phyloP scores from a whole-genome alignment of 2,888 invertebrate genomes.

The Oegoconia quadripuncta region DNA sequence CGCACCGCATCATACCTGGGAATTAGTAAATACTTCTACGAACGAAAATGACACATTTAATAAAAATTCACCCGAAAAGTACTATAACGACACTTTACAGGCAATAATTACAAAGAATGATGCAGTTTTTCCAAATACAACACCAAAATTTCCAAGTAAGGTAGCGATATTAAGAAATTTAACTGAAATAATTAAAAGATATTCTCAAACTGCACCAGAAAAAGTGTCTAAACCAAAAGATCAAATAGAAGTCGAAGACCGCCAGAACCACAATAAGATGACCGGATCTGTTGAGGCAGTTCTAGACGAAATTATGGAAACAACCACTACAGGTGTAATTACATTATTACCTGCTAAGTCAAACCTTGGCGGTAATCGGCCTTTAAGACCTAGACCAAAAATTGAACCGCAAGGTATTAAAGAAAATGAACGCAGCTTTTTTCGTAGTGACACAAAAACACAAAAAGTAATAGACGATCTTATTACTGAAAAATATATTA shows the following conservation, averaged over 20 bases:
- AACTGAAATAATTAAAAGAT: slow-evolving; percentile 81
- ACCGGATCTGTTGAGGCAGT: slow-evolving; percentile 69
- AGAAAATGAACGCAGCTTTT: slow-evolving; percentile 56
- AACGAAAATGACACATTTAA: slow-evolving; percentile 56
- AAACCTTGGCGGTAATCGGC: slow-evolving; percentile 86
- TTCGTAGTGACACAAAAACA: slow-evolving; percentile 41
- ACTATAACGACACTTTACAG: slow-evolving; percentile 81
- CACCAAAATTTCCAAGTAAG: slow-evolving; percentile 62
- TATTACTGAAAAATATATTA: slow-evolving; percentile 46
- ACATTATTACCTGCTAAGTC: slow-evolving; percentile 89
- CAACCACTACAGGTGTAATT: slow-evolving; percentile 60
- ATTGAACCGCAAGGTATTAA: slow-evolving; percentile 46
- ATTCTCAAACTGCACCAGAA: slow-evolving; percentile 66
- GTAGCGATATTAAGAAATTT: slow-evolving; percentile 78
- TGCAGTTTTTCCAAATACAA: slow-evolving; percentile 61
- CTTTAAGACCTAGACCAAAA: slow-evolving; percentile 82
- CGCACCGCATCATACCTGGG: slow-evolving; percentile 74
- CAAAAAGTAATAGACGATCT: slow-evolving; percentile 44
- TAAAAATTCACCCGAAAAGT: slow-evolving; percentile 71
- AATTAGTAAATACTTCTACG: slow-evolving; percentile 77
- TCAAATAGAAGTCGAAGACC: slow-evolving; percentile 39
- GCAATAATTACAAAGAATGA: slow-evolving; percentile 81
- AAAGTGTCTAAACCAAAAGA: slow-evolving; percentile 28
- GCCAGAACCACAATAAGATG: slow-evolving; percentile 50
- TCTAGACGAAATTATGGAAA: slow-evolving; percentile 58